phyloP scores from a whole-genome alignment of 92 coral and sea anemone species.

The Phenganax marumi region DNA sequence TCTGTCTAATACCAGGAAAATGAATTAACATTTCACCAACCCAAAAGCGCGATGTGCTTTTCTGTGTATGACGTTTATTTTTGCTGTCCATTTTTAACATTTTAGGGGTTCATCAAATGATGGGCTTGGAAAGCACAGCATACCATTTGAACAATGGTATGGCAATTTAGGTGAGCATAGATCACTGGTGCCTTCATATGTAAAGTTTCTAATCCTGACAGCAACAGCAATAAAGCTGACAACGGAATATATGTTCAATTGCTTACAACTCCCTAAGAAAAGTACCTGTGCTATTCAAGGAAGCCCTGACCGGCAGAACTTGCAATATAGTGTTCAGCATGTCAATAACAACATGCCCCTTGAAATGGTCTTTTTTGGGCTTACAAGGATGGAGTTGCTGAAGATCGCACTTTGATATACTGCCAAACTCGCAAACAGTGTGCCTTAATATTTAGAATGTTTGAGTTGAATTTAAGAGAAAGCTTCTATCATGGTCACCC shows the following conservation, averaged over 20 bases:
- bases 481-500: slow-evolving; percentile 47
- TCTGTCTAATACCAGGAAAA: too few species aligned
- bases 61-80: background rate
- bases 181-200: slow-evolving; percentile 29
- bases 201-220: slow-evolving; percentile 14
- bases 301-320: slow-evolving; percentile 14
- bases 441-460: slow-evolving; percentile 59
- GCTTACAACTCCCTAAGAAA: slow-evolving; percentile 11
- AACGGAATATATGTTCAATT: slow-evolving; percentile 12
- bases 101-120: slow-evolving; percentile 20
- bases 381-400: slow-evolving; percentile 28
- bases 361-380: slow-evolving; percentile 1
- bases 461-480: slow-evolving; percentile 63
- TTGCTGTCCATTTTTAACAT: background rate
- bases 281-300: background rate
- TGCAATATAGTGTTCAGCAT: slow-evolving; percentile 17
- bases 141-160: slow-evolving; percentile 40
- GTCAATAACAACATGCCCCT: slow-evolving; percentile 5
- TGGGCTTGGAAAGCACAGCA: slow-evolving; percentile 30
- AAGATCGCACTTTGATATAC: slow-evolving; percentile 66
- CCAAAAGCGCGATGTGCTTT: too few species aligned
- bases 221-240: slow-evolving; percentile 32
- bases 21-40: too few species aligned
- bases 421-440: slow-evolving; percentile 80
- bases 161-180: slow-evolving; percentile 34